Evolutionary conservation across 2,797 vertebrate species (phyloP).

Genomic region (Falco naumanni): DNA sequence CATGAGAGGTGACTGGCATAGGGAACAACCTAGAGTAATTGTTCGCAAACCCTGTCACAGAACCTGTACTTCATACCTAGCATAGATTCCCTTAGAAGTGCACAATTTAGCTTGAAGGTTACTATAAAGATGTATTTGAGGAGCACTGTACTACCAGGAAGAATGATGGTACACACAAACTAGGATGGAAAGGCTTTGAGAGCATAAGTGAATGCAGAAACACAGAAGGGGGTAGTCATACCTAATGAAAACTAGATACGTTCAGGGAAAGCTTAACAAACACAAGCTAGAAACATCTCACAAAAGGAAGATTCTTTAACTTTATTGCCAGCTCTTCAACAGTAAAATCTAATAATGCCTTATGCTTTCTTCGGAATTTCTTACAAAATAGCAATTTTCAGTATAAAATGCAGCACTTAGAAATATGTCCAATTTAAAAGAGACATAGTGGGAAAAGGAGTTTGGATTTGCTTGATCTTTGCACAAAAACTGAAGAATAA

Average conservation of each 20-base stretch:
- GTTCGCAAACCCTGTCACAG: not conserved
- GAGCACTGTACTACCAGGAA: not conserved
- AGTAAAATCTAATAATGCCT: conserved; percentile 49
- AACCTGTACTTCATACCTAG: not conserved
- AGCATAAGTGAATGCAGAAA: not conserved
- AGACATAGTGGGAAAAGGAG: not conserved
- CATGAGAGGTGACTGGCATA: not conserved
- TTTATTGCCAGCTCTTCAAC: conserved; percentile 27
- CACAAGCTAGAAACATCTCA: not conserved
- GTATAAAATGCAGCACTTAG: conserved; percentile 44
- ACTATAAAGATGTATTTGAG: not conserved
- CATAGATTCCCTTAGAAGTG: not conserved
- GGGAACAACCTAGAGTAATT: not conserved
- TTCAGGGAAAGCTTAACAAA: conserved; percentile 37
- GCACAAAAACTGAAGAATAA: conserved; percentile 33
- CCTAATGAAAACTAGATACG: conserved; percentile 46
- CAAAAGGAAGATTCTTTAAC: conserved; percentile 27
- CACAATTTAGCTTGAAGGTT: not conserved
- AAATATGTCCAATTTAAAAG: conserved; percentile 27
- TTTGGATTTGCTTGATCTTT: conserved; percentile 35
- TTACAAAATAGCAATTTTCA: conserved; percentile 27
- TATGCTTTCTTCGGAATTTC: conserved; percentile 43
- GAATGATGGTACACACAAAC: not conserved
- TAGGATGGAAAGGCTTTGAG: not conserved
- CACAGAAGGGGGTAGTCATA: not conserved